A percentile compares a stretch with the other conserved stretches of the same genome.
These are phyloP conservation scores for Hemitrygon akajei DNA, from an alignment of 2,797 vertebrate genomes.

Conservation along the genomic window DNA sequence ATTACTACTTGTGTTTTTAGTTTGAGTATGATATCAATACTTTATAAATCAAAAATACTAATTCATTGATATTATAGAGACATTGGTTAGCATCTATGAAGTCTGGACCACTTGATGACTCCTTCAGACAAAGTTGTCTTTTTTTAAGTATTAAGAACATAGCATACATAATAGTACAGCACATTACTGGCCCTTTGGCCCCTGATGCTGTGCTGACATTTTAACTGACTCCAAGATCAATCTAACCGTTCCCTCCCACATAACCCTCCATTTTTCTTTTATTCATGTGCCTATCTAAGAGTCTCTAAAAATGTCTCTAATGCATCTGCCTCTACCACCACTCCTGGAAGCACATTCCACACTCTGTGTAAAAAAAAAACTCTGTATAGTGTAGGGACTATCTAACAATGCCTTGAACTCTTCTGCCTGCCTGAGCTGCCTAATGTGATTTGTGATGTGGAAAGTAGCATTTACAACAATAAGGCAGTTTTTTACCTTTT, in stretches of 20 bases:
- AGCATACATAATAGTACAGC: too few species aligned
- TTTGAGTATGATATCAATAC: neutral
- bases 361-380: too few species aligned
- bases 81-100: neutral
- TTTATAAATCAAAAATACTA: neutral
- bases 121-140: neutral
- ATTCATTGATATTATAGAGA: neutral
- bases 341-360: too few species aligned
- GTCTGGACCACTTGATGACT: neutral
- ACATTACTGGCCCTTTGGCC: too few species aligned
- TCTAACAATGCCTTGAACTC: neutral
- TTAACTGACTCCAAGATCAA: too few species aligned
- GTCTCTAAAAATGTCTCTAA: too few species aligned
- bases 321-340: too few species aligned
- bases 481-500: constrained; percentile 3
- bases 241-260: too few species aligned
- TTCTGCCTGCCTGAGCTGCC: constrained; percentile 10
- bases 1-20: neutral
- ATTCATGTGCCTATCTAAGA: too few species aligned
- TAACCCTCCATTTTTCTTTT: too few species aligned
- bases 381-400: neutral
- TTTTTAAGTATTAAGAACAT: neutral
- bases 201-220: too few species aligned
- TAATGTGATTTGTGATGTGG: constrained; percentile 19
- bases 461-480: constrained; percentile 7